These are phyloP conservation scores for Pantala flavescens DNA, from an alignment of 1,140 invertebrate species.

Conservation along the genomic window DNA sequence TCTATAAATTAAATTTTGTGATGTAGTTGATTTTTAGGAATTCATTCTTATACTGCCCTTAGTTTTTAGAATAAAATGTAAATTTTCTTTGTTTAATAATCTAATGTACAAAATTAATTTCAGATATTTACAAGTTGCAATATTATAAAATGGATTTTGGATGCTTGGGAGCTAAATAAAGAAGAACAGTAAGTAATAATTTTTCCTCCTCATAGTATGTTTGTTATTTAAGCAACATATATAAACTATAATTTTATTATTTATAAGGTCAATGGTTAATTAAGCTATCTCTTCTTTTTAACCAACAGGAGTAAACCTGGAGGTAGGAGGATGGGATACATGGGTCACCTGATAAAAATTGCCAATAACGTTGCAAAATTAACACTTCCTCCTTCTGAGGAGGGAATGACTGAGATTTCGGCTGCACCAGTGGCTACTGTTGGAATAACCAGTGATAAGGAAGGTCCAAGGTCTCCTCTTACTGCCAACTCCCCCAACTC, in stretches of 20 bases:
- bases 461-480: slow-evolving; percentile 21
- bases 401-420: background rate
- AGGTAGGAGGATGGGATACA: slow-evolving; percentile 52
- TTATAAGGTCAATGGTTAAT: no score
- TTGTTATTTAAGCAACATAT: no score
- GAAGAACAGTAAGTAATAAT: slow-evolving; percentile 38
- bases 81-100: no score
- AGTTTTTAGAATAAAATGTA: no score
- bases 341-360: slow-evolving; percentile 67
- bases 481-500: background rate
- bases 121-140: slow-evolving; percentile 57
- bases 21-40: no score
- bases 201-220: slow-evolving; percentile 4
- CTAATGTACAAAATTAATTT: slow-evolving; percentile 29
- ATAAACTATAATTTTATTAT: no score
- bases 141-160: slow-evolving; percentile 52
- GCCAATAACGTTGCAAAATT: slow-evolving; percentile 49
- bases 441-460: slow-evolving; percentile 39
- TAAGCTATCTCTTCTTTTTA: no score
- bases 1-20: no score
- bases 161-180: slow-evolving; percentile 54
- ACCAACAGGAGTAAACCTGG: slow-evolving; percentile 35
- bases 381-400: slow-evolving; percentile 30
- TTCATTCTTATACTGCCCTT: no score
- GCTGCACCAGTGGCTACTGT: slow-evolving; percentile 28